Base-by-base conservation (phyloP, 1,140 invertebrate genomes). In the Drosophila watanabei region DNA sequence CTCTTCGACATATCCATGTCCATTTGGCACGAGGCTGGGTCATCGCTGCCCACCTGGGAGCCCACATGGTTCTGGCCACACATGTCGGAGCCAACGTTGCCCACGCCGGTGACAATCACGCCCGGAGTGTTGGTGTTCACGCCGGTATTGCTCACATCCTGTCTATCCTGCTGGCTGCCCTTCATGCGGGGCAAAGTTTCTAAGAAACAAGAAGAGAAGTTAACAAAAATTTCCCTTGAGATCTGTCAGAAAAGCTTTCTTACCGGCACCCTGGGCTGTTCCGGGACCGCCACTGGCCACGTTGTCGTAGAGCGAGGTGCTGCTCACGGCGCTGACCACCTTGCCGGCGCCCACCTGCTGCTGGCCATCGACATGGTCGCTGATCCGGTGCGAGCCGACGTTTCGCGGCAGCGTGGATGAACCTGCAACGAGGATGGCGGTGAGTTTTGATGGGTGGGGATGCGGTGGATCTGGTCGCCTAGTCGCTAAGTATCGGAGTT, bases 241-340 rank as follows among this genome's bases (percentile, higher is more conserved):
- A 33, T 45, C 0, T 16, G 2, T 7, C 0, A 14, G 46, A 1
- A 11, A 30, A 6, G 18, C 5, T 14, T 18, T 75, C 76, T 78
- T 75, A 91, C 87, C 88, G 45, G 73, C 70, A 48, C 64, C 86
- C 63, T 84, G 81, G 43, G 45, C 56, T 30, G 77, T 54, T 14
- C 69, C 86, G 9, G 82, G 69, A 24, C 90, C 91, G 60, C 95
- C 94, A 45, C 94, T 94, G 80, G 95, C 94, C 59, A 98, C 97
- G 93, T 98, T 97, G 94, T 98, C 97, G 92, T 98, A 98, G n/a
- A 98, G 95, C 35, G 97, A 98, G 13, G 97, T 97, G 80, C 96
- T 97, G 72, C 97, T 98, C 20, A 97, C 97, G 20, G 97, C 97
- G 28, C 96, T 95, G 33, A 96, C 96, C 62, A 97, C 96, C 93